Base-by-base conservation (phyloP, 2,888 invertebrate species). In the Leucophenga maculata region DNA sequence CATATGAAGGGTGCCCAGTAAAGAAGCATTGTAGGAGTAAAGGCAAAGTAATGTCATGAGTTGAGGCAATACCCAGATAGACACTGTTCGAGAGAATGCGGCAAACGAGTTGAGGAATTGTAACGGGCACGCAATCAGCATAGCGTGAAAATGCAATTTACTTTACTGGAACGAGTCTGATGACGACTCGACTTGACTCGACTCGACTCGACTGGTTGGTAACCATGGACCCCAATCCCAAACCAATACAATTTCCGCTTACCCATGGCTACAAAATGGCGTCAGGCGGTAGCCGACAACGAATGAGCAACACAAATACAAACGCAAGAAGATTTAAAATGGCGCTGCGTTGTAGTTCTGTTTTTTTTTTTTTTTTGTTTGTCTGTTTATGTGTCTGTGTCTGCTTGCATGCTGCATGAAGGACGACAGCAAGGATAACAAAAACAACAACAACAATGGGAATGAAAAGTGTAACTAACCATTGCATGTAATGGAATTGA, bases 71-170 rank as follows among this genome's bases (percentile, higher is more conserved):
- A 64, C 74, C 67, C 57, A 59, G 69, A 20, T 73, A 73, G 65
- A 70, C 46, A 65, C 55, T 16, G 16, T 39, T 55, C 44, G 44
- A 31, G 50, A 32, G 31, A 55, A 26, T 52, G 60, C 22, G 50
- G 20, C 48, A 39, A 64, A 18, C 18, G 54, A 20, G 57, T 62
- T 18, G 20, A 57, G 68, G 39, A 69, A 65, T 48, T 72, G 20
- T 57, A 64, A 57, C 65, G 66, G 60, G 62, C 59, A 48, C 75
- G 70, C 76, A 69, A 75, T 71, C 82, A 80, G 77, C 75, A 75
- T 74, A 77, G 77, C 79, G 80, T 79, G 82, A 77, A 80, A 80
- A 80, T 82, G 82, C 79, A 80, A 82, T 80, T 80, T 82, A 79
- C 82, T 77, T 76, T 46, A 48, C 20, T 64, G 48, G 62, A 64